Base-by-base conservation (phyloP, 2,113 vertebrate species). In the Emydocephalus ijimae region DNA sequence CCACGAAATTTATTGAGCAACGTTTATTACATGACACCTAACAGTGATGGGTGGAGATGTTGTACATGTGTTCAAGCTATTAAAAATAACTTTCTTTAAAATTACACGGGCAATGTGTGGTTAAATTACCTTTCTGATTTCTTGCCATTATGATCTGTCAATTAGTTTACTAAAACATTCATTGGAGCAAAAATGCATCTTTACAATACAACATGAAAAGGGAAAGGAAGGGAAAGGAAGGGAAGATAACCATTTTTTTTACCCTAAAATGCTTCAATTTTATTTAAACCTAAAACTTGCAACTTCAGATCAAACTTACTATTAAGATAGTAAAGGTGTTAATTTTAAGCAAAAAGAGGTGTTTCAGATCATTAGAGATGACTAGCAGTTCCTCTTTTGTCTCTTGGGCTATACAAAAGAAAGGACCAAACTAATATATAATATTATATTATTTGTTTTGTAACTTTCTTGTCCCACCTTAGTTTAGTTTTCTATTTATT, bases 311-410 rank as follows among this genome's bases (percentile, higher is more conserved):
- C n/a, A 88, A 88, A 54, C 50, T 34, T 43, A 20, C 69, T 88
- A 88, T 54, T 69, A 64, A 88, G 64, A 88, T 88, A 50, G 24
- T 20, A 50, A 88, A 92, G 86, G 81, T 92, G 91, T 92, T 87
- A 88, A 92, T 88, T 88, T 69, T 57, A 88, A 59, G 50, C 24
- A 89, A 92, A 92, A 92, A 74, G 14, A 55, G 45, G 59, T 81
- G 74, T 87, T 92, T 26, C 24, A 43, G 91, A 50, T 81, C 89
- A 88, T 74, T 69, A 74, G 48, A 88, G n/a, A 74, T 34, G 85
- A 92, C 34, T 54, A 92, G 34, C n/a, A 55, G 48, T 54, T 55
- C n/a, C 50, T 52, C 54, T n/a, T 39, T 50, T 39, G 50, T 14
- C 6, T 92, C 57, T 88, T 34, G 18, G 3, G 43, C 8, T 87